Conservation (phyloP, 2,113 vertebrate species). For the Dipodomys ordii region DNA sequence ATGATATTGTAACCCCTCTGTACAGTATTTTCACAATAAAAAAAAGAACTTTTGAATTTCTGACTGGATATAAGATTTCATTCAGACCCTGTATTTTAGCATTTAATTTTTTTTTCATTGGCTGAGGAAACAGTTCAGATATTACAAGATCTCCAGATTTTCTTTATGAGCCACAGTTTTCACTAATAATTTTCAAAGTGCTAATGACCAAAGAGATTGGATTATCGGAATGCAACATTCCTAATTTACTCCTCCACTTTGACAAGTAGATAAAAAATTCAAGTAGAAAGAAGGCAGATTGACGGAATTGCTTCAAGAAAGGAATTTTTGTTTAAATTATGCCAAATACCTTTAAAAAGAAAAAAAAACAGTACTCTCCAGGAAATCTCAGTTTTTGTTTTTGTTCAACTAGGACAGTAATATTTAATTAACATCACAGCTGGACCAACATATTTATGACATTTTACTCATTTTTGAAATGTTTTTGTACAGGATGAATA, state of each 20-base stretch:
- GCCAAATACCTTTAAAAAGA: neutral
- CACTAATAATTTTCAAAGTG: neutral
- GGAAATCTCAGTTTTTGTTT: conserved; percentile 77
- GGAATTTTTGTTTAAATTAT: conserved; percentile 31
- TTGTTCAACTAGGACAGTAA: conserved; percentile 62
- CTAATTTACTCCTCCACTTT: neutral
- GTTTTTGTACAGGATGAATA: conserved; percentile 34
- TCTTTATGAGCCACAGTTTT: neutral
- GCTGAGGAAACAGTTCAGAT: neutral
- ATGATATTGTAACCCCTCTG: too few species aligned
- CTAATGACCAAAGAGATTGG: neutral
- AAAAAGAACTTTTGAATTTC: neutral
- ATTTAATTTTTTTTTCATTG: conserved; percentile 24
- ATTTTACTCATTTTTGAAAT: conserved; percentile 67
- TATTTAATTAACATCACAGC: conserved; percentile 79
- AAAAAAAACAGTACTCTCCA: conserved; percentile 53
- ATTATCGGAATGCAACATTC: neutral
- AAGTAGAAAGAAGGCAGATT: neutral
- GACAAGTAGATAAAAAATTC: neutral
- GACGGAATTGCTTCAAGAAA: conserved; percentile 8
- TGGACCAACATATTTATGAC: conserved; percentile 67
- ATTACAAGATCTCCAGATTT: neutral
- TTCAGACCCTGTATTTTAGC: neutral
- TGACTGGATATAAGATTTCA: neutral
- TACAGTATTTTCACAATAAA: too few species aligned